A percentile compares a stretch with the other conserved stretches of the same genome.
Evolutionary conservation across 2,113 vertebrate genomes (phyloP).

Genomic region (Tupaia chinensis): DNA sequence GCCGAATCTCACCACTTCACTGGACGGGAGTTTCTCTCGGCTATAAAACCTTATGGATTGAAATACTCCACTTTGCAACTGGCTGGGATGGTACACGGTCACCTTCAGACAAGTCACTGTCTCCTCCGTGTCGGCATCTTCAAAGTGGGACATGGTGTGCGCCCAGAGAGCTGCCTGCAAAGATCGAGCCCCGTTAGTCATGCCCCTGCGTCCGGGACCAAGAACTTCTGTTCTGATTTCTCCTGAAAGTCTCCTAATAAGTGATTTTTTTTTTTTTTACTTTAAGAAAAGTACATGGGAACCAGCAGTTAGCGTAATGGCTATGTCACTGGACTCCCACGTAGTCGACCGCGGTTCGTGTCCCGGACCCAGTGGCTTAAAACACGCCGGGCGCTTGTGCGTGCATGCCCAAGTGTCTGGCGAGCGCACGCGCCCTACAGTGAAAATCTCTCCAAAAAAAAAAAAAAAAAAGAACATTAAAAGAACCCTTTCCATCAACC

Average conservation of each 20-base stretch:
- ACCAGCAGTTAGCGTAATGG: no score
- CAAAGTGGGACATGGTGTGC: slow-evolving; percentile 80
- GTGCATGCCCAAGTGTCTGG: no score
- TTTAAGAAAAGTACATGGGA: background rate
- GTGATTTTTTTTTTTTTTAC: background rate
- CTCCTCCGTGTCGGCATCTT: slow-evolving; percentile 92
- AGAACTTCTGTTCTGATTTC: background rate
- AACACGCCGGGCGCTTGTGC: no score
- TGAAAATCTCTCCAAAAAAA: no score
- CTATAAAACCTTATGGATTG: slow-evolving; percentile 81
- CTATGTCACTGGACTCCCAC: no score
- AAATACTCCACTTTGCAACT: slow-evolving; percentile 86
- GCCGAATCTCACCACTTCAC: slow-evolving; percentile 90
- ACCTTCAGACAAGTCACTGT: slow-evolving; percentile 90
- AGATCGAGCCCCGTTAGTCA: background rate
- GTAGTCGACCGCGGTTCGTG: no score
- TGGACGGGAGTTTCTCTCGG: slow-evolving; percentile 82
- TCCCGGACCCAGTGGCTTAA: no score
- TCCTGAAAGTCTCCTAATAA: background rate
- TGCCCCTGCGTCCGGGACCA: background rate
- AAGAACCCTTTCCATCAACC: background rate
- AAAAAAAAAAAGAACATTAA: background rate
- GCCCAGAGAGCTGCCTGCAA: background rate
- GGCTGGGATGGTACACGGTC: slow-evolving; percentile 92
- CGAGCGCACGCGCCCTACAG: no score